Conservation (phyloP, 2,113 vertebrate genomes). For the Trogon surrucura region DNA sequence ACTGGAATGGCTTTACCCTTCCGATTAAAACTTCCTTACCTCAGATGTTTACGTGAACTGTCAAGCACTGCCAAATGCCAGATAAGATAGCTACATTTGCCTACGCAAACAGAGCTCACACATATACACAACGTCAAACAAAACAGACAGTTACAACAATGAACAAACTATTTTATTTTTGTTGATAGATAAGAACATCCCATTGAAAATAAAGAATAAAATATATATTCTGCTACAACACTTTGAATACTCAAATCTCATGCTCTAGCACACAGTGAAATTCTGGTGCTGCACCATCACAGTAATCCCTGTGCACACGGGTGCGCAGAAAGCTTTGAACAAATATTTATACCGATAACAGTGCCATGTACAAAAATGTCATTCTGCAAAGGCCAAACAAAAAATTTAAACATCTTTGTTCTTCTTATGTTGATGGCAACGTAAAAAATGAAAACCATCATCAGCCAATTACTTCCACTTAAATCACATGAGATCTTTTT, state of each 20-base stretch:
- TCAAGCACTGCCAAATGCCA: neutral
- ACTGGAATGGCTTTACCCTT: neutral
- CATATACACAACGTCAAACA: neutral
- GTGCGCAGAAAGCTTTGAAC: neutral
- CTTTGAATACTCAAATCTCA: neutral
- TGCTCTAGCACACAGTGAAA: neutral
- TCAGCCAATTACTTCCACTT: neutral
- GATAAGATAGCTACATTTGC: neutral
- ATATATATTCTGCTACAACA: constrained; percentile 51
- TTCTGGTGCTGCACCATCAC: neutral
- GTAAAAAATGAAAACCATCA: neutral
- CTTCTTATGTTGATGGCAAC: neutral
- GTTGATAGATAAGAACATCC: constrained; percentile 33
- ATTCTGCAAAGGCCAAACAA: neutral
- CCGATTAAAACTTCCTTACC: neutral
- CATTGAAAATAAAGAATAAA: constrained; percentile 50
- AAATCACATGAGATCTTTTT: neutral
- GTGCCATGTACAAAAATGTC: constrained; percentile 10
- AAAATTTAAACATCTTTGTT: neutral
- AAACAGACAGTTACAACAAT: neutral
- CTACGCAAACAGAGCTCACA: neutral
- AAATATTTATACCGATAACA: constrained; percentile 27
- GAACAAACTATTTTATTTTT: constrained; percentile 66
- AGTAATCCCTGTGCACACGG: neutral
- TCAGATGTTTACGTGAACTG: neutral